Evolutionary conservation across 2,888 invertebrate genomes (phyloP), one percentile per base, ranked within the genome.

Genomic region (Macroteleia sp.): DNA sequence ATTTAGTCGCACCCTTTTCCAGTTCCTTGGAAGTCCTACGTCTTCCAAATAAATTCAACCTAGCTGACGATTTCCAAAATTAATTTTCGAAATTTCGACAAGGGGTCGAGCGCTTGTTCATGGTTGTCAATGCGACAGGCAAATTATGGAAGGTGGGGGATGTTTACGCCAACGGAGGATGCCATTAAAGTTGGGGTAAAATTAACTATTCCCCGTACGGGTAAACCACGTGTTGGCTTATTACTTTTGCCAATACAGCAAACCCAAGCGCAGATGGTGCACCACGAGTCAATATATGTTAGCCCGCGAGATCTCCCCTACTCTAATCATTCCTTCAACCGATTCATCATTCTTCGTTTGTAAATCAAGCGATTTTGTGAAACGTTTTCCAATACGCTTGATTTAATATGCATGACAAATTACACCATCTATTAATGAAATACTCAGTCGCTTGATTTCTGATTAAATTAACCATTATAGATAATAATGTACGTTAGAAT

Each of bases 261-360:
- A 30, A 44, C 14, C 46, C n/a, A 54, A 30, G 75, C 89, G 83
- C 89, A 90, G 89, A 90, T 89, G 89, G 89, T 82, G 83, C 82
- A 84, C 86, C 89, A 83, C 86, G 83, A 88, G 88, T 89, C 89
- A 89, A 89, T 89, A 89, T 86, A 88, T 86, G n/a, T 87, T 88
- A 86, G 19, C 79, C 83, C 70, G 71, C 82, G 81, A 78, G 82
- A 79, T 75, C 79, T 79, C 56, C 71, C 77, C 62, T 64, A 56
- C 69, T 62, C 50, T 19, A n/a, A 56, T 61, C 54, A 25, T 69
- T 69, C 28, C 46, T 42, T 28, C 48, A 12, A 16, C 42, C 48
- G 30, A 76, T 76, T 30, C 62, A 69, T 76, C 69, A 76, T 56
- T 48, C 48, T 67, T 48, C 30, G 9, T 41, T 17, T 41, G 36